Evolutionary conservation across 2,888 invertebrate genomes (phyloP).

Genomic region (Melinaea menophilus): DNA sequence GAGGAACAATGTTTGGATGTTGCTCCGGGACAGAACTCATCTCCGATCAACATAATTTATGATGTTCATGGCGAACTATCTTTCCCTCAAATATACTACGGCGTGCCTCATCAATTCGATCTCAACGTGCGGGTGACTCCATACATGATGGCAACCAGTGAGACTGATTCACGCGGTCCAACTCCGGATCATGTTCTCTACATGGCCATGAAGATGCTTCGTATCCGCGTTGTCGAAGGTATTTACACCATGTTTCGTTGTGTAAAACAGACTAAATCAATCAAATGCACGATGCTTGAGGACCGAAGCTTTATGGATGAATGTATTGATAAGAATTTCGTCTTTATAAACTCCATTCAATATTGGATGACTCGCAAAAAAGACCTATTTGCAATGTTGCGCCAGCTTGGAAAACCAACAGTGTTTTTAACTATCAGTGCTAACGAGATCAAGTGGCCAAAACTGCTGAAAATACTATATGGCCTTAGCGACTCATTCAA

Average conservation of each 20-base stretch:
- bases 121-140: constrained; percentile 42
- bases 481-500: constrained; percentile 41
- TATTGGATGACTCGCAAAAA: constrained; percentile 49
- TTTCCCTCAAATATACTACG: constrained; percentile 54
- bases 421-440: constrained; percentile 46
- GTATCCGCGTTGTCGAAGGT: constrained; percentile 36
- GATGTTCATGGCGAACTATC: constrained; percentile 55
- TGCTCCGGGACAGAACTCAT: constrained; percentile 41
- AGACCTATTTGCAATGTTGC: constrained; percentile 45
- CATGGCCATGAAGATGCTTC: constrained; percentile 51
- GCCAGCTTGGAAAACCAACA: constrained; percentile 47
- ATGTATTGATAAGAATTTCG: constrained; percentile 40
- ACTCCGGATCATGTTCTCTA: constrained; percentile 49
- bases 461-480: constrained; percentile 43
- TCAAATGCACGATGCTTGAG: no score
- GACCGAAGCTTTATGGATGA: constrained; percentile 42
- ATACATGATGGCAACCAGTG: constrained; percentile 47
- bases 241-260: constrained; percentile 38
- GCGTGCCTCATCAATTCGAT: constrained; percentile 41
- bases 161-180: constrained; percentile 49
- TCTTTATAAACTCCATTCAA: constrained; percentile 47
- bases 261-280: no score
- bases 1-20: constrained; percentile 42
- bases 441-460: constrained; percentile 51
- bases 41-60: constrained; percentile 43